Evolutionary conservation across 2,888 invertebrate genomes (phyloP), one percentile per base, ranked within the genome.

Genomic region (Caenorhabditis auriculariae): DNA sequence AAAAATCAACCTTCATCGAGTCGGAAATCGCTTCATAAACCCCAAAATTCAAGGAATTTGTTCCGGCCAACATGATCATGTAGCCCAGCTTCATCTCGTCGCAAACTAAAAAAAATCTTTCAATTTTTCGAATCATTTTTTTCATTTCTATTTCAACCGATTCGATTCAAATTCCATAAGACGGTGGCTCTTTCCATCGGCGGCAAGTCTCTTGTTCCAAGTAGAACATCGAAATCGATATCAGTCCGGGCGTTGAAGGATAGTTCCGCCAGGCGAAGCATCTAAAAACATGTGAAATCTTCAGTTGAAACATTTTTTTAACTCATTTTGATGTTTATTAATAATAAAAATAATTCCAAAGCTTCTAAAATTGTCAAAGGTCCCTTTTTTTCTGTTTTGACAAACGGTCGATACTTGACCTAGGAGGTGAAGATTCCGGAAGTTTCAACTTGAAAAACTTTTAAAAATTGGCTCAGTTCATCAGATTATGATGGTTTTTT

Each of bases 31-130:
- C 59, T 39, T 66, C 67, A 51, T 71, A 71, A 23, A 68, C 58
- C 1, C 59, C 61, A 38, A 55, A 69, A 17, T 68, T 69, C 45
- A 65, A 57, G 28, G 51, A 61, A 32, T 54, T 61, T 1, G 71
- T 65, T 6, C 74, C 71, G 6, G 69, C 69, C 21, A 74, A n/a
- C 71, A 72, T 72, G 12, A 74, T 49, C 62, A 74, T 68, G 44
- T 60, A 72, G n/a, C 74, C 74, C 7, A 66, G 50, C 35, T 71
- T 69, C 66, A 74, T 69, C 48, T 74, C 71, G 46, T 74, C 71
- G 45, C 74, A 74, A 39, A 74, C 73, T 73, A 53, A 27, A 62
- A 47, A 41, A 23, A 29, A 56, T 12, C 17, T 21, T 12, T 24
- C 24, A 12, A 12, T 21, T 24, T 12, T 27, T 15, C 19, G 7